Evolutionary conservation across 2,888 invertebrate genomes (phyloP).

Genomic region (Coleophora flavipennella): DNA sequence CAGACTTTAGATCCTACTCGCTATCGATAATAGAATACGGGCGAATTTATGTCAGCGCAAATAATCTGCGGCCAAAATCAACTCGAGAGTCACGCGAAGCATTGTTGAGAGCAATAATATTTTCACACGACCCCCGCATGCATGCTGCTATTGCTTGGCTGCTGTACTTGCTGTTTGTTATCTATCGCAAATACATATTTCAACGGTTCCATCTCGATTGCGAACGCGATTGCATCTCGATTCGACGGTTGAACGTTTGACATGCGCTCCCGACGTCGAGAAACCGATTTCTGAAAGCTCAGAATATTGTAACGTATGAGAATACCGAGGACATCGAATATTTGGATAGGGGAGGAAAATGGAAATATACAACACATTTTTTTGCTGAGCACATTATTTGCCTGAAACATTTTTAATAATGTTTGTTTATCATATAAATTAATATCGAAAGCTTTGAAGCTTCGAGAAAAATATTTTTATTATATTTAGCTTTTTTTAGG

Average conservation of each 20-base stretch:
- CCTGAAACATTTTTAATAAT: too few relatives aligned
- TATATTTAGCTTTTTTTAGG: too few relatives aligned
- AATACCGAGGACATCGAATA: too few relatives aligned
- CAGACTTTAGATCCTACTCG: slow-evolving; percentile 24
- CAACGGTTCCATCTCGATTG: slow-evolving; percentile 44
- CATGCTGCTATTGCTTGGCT: slow-evolving; percentile 29
- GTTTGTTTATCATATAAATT: too few relatives aligned
- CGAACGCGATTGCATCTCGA: background rate
- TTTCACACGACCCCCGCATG: slow-evolving; percentile 55
- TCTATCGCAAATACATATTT: slow-evolving; percentile 47
- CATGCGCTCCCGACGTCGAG: background rate
- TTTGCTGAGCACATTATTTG: too few relatives aligned
- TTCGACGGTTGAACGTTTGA: slow-evolving; percentile 1
- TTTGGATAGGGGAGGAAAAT: too few relatives aligned
- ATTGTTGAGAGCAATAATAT: slow-evolving; percentile 52
- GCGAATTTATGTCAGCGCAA: slow-evolving; percentile 60
- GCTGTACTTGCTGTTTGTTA: slow-evolving; percentile 39
- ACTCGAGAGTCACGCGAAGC: slow-evolving; percentile 55
- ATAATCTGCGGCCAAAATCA: slow-evolving; percentile 60
- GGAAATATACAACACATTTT: too few relatives aligned
- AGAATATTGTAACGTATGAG: too few relatives aligned
- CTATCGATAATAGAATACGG: slow-evolving; percentile 60
- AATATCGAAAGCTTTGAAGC: too few relatives aligned
- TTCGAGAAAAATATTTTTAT: too few relatives aligned
- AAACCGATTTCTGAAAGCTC: too few relatives aligned